Conservation (phyloP, 2,888 invertebrate species). For the Maniola hyperantus region DNA sequence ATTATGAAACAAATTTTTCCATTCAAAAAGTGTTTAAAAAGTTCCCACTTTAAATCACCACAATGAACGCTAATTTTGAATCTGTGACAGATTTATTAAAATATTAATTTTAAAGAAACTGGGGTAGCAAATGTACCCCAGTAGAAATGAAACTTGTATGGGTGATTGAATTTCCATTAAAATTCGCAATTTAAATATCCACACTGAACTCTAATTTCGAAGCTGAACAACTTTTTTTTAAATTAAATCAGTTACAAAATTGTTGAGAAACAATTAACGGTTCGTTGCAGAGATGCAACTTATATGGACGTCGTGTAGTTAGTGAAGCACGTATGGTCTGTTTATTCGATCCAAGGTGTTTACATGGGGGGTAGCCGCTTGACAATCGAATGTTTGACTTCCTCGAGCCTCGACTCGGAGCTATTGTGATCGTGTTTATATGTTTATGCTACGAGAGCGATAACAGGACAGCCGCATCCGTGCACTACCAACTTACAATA, state of each 20-base stretch:
- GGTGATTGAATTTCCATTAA: neutral
- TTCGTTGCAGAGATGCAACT: constrained; percentile 43
- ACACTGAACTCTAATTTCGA: neutral
- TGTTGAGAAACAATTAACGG: constrained; percentile 41
- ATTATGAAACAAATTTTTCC: constrained; percentile 28
- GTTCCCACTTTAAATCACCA: neutral
- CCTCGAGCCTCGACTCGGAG: constrained; percentile 52
- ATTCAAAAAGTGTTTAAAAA: neutral
- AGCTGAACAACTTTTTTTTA: neutral
- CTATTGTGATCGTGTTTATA: constrained; percentile 62
- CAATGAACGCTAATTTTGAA: constrained; percentile 18
- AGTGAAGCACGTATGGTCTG: constrained; percentile 38
- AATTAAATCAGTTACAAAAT: neutral
- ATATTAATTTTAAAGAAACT: neutral
- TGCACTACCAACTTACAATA: constrained; percentile 36
- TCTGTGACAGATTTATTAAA: neutral
- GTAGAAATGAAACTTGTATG: neutral
- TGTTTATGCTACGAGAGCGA: constrained; percentile 53
- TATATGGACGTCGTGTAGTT: constrained; percentile 45
- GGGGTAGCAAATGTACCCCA: neutral
- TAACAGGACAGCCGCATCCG: constrained; percentile 49
- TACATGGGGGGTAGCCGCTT: constrained; percentile 48
- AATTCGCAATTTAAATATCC: neutral
- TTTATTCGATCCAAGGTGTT: constrained; percentile 49
- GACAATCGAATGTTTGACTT: constrained; percentile 71